Evolutionary conservation across 2,797 vertebrate genomes (phyloP).

Genomic region (Heterohyrax brucei): DNA sequence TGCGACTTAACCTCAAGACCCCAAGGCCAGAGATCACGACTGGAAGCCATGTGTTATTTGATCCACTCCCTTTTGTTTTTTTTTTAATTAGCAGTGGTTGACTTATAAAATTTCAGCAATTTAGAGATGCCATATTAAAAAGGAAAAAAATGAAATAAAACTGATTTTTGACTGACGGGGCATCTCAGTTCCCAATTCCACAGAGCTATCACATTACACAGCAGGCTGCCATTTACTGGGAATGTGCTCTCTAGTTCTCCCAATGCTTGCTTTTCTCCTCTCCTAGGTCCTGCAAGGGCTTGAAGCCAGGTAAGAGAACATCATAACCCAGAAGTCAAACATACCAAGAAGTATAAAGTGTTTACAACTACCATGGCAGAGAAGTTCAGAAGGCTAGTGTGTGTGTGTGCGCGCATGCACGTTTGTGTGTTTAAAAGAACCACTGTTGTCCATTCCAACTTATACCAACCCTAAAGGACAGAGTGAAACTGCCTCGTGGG

Average conservation of each 20-base stretch:
- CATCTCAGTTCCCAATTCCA: not conserved
- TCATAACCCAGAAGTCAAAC: not conserved
- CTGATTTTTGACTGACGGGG: not conserved
- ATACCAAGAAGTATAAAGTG: not conserved
- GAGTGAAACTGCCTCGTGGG: too few species aligned
- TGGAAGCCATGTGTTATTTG: not conserved
- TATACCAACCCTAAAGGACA: too few species aligned
- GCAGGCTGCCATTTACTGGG: not conserved
- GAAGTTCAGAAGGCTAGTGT: not conserved
- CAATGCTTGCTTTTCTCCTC: not conserved
- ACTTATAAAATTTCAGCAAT: constrained; percentile 27
- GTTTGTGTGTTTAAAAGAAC: too few species aligned
- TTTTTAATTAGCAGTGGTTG: not conserved
- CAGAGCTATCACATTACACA: constrained; percentile 9
- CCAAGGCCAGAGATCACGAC: not conserved
- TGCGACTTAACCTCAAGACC: not conserved
- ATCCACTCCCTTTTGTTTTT: not conserved
- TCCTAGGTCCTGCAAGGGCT: not conserved
- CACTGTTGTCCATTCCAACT: too few species aligned
- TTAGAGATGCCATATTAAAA: not conserved
- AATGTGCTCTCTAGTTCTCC: not conserved
- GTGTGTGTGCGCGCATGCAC: too few species aligned
- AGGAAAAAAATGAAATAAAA: not conserved
- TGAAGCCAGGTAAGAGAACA: not conserved
- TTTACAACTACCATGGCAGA: not conserved